Base-by-base conservation (phyloP, 2,113 vertebrate species). In the Tachuris rubrigastra region DNA sequence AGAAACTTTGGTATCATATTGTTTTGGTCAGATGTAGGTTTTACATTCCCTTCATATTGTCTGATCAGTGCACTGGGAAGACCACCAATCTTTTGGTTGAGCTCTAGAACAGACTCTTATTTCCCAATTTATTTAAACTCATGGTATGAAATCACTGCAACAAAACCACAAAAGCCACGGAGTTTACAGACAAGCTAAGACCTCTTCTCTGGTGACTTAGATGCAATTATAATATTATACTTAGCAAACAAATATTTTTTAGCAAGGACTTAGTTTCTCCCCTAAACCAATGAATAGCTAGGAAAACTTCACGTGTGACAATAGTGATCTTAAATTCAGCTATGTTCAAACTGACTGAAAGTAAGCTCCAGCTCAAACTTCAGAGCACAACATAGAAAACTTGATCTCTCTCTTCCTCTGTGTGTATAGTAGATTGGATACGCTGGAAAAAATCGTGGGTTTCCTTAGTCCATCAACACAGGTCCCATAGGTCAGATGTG, bases 41-140 rank as follows among this genome's bases (percentile, higher is more conserved):
- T 89, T 86, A 33, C 62, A 53, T 92, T 94, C 73, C 37, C 60
- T 88, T 93, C 55, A 6, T 83, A 27, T 47, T 91, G 72, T 49
- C 68, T 53, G 79, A 86, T 90, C 39, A 39, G 65, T 50, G 39
- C 5, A 0, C 79, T 88, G 79, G 87, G 76, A 94, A 90, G 93
- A 90, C 83, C 90, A 91, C 87, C 79, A 52, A 2, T 85, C 46
- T 86, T 93, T 88, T 65, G 85, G 88, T 72, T 95, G 93, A 82
- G 82, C 82, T 91, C 68, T 71, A 63, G 42, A 88, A 47, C n/a
- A 84, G 67, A 66, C 52, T 55, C 44, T 59, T 80, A 49, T 88
- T 94, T 91, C 31, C 3, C 56, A 78, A 14, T 74, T 65, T 81
- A 73, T 92, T 92, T 94, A 84, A 90, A 86, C 88, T 95, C 33